These are phyloP conservation scores for Mamestra brassicae DNA, from an alignment of 2,888 invertebrate species.

Conservation along the genomic window DNA sequence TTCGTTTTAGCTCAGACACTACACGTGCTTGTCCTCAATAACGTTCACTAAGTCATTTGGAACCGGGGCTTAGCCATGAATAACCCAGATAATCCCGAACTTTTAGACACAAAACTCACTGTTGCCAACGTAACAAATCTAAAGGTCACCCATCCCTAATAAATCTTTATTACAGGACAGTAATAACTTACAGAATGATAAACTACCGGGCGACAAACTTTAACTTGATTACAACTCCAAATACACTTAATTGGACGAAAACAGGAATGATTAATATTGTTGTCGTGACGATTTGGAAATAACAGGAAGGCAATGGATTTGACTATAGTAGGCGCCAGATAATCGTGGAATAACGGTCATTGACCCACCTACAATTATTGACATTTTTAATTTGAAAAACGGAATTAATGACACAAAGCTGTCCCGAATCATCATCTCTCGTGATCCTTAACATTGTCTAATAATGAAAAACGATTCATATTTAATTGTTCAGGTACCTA, in stretches of 20 bases:
- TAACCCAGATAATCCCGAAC: constrained; percentile 17
- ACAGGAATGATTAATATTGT: constrained; percentile 55
- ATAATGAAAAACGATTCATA: too few species aligned
- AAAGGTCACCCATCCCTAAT: constrained; percentile 32
- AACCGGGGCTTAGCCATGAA: background rate
- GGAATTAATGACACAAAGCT: too few species aligned
- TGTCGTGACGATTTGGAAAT: constrained; percentile 27
- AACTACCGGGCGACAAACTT: constrained; percentile 28
- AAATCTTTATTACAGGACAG: constrained; percentile 42
- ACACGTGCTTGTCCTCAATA: constrained; percentile 8
- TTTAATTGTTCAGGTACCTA: too few species aligned
- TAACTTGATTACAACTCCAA: constrained; percentile 42
- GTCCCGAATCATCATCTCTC: too few species aligned
- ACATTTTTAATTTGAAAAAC: too few species aligned
- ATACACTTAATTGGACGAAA: constrained; percentile 50
- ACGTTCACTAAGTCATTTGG: background rate
- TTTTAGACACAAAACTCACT: constrained; percentile 9
- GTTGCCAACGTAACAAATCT: constrained; percentile 17
- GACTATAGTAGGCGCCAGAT: too few species aligned
- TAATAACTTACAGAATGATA: constrained; percentile 41
- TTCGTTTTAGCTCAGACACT: background rate
- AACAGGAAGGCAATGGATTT: constrained; percentile 22
- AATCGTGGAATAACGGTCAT: too few species aligned
- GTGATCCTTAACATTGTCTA: too few species aligned
- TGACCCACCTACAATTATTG: too few species aligned